These are phyloP conservation scores for Drosophila sp. DNA, from an alignment of 1,140 invertebrate genomes.

Conservation along the genomic window DNA sequence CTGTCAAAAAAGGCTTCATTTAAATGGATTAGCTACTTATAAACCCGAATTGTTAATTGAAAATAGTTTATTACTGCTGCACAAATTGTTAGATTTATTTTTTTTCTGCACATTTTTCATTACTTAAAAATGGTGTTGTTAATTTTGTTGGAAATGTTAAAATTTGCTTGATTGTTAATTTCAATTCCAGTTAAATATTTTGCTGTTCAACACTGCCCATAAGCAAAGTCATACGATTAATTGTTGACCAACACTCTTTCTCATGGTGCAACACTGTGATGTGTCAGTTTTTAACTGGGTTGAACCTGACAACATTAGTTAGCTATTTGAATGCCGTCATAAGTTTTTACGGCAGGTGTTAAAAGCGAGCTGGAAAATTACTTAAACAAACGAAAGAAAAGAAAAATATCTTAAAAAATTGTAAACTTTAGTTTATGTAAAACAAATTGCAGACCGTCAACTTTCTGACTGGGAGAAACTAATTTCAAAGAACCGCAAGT, in stretches of 20 bases:
- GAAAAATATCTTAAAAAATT: constrained; percentile 14
- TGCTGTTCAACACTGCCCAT: too few relatives aligned
- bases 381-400: neutral
- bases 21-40: too few relatives aligned
- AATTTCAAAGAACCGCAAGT: neutral
- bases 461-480: neutral
- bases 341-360: neutral
- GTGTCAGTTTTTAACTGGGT: neutral
- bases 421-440: constrained; percentile 18
- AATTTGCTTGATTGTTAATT: too few relatives aligned
- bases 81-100: too few relatives aligned
- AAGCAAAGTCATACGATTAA: neutral
- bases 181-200: too few relatives aligned
- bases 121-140: too few relatives aligned
- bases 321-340: neutral
- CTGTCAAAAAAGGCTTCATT: too few relatives aligned
- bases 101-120: too few relatives aligned
- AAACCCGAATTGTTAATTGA: too few relatives aligned
- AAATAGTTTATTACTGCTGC: too few relatives aligned
- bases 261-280: neutral
- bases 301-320: neutral
- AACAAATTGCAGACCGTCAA: constrained; percentile 25
- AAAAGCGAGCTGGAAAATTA: constrained; percentile 2
- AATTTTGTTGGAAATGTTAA: too few relatives aligned
- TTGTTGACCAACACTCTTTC: neutral